phyloP scores from a whole-genome alignment of 2,113 vertebrate genomes.

The Notarius lentiginosus region DNA sequence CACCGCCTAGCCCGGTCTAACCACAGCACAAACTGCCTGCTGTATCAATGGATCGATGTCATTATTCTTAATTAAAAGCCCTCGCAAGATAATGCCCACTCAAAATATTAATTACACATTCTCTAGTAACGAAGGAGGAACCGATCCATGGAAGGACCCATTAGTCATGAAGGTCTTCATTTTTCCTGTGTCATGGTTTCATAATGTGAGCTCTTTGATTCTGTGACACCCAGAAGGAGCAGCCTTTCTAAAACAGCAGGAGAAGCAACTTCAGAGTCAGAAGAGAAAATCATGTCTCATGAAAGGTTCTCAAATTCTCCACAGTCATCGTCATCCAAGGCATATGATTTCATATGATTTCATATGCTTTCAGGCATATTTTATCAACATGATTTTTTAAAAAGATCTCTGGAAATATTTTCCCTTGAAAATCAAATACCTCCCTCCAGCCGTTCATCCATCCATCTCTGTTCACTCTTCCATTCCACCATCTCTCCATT shows the following conservation, averaged over 20 bases:
- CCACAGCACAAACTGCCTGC: neutral
- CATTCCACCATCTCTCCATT: neutral
- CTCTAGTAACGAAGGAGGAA: neutral
- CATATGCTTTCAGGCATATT: neutral
- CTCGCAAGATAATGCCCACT: neutral
- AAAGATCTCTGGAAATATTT: neutral
- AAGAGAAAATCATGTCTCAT: constrained; percentile 36
- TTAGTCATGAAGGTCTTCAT: constrained; percentile 5
- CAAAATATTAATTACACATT: constrained; percentile 10
- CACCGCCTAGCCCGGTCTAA: neutral
- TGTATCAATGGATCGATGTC: constrained; percentile 3
- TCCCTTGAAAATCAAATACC: no score
- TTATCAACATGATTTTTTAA: neutral
- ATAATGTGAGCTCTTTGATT: constrained; percentile 29
- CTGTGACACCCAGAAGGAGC: neutral
- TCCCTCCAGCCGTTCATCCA: no score
- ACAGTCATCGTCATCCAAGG: constrained; percentile 12
- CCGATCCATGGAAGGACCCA: neutral
- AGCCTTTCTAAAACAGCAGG: constrained; percentile 20
- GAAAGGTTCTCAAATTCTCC: constrained; percentile 1
- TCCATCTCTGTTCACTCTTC: neutral
- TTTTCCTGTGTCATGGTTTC: constrained; percentile 8
- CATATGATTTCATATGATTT: constrained; percentile 44
- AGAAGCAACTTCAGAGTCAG: constrained; percentile 18
- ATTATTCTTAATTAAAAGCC: neutral